phyloP scores from a whole-genome alignment of 2,888 invertebrate species.

The Dyspetes luteomarginatus region DNA sequence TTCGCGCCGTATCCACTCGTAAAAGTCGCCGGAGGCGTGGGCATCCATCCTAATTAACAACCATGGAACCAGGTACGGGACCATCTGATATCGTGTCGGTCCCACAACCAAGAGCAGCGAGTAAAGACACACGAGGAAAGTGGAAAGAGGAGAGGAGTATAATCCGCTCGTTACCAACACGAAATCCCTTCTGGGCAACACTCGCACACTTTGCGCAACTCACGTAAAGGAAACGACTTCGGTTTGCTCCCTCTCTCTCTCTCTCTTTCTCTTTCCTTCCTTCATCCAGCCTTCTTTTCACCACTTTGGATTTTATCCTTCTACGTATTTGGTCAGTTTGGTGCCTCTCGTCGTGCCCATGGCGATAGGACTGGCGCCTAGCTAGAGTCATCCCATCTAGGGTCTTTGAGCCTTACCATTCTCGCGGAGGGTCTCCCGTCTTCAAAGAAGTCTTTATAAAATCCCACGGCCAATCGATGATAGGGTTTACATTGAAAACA shows the following conservation, averaged over 20 bases:
- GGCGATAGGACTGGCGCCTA: constrained; percentile 59
- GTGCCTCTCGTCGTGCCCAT: constrained; percentile 4
- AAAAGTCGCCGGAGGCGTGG: constrained; percentile 83
- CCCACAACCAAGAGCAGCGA: constrained; percentile 9
- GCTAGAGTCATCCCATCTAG: not conserved
- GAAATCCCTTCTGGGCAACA: constrained; percentile 74
- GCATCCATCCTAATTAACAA: constrained; percentile 83
- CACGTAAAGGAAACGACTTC: constrained; percentile 33
- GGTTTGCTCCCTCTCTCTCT: constrained; percentile 30
- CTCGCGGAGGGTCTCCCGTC: constrained; percentile 53
- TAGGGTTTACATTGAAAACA: constrained; percentile 48
- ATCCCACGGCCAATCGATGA: constrained; percentile 39
- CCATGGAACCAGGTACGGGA: constrained; percentile 80
- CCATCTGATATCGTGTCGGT: constrained; percentile 80
- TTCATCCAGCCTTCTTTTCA: constrained; percentile 2
- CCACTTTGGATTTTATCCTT: constrained; percentile 42
- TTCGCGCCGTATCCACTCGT: constrained; percentile 81
- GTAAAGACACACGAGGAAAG: constrained; percentile 31
- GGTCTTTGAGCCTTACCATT: constrained; percentile 34
- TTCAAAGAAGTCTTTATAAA: constrained; percentile 37
- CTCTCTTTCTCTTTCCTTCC: constrained; percentile 46
- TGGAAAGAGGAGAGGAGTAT: constrained; percentile 72
- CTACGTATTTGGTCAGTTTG: constrained; percentile 44
- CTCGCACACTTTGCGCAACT: constrained; percentile 49
- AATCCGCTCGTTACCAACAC: constrained; percentile 82